phyloP scores from a whole-genome alignment of 2,888 invertebrate genomes.

The Scrobipalpa costella region DNA sequence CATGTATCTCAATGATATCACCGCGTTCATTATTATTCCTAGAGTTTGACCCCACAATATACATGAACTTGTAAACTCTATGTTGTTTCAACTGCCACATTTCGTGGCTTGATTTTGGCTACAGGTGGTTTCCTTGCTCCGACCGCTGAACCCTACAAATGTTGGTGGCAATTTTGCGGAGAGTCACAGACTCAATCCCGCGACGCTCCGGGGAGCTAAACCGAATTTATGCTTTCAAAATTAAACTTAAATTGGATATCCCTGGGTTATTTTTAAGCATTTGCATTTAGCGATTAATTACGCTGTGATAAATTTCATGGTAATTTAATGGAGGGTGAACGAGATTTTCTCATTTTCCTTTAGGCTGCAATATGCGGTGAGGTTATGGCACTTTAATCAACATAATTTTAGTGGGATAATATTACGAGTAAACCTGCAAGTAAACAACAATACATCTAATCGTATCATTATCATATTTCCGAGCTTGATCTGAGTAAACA shows the following conservation, averaged over 20 bases:
- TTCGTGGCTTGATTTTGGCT: no score
- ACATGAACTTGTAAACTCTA: no score
- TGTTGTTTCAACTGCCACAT: no score
- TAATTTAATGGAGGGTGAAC: conserved; percentile 45
- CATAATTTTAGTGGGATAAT: not conserved
- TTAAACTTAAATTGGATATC: conserved; percentile 78
- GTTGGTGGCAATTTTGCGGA: conserved; percentile 70
- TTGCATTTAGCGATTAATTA: conserved; percentile 54
- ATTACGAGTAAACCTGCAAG: not conserved
- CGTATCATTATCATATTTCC: no score
- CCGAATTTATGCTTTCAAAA: conserved; percentile 77
- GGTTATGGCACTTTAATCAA: not conserved
- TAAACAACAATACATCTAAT: no score
- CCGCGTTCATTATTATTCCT: no score
- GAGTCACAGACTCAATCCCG: conserved; percentile 62
- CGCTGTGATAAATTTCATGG: conserved; percentile 52
- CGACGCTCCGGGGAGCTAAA: conserved; percentile 72
- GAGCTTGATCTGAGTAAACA: no score
- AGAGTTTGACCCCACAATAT: no score
- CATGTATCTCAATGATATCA: no score
- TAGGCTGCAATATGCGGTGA: not conserved
- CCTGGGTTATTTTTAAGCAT: conserved; percentile 68
- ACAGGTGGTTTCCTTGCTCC: not conserved
- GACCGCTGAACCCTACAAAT: conserved; percentile 47
- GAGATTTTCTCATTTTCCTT: conserved; percentile 39